Evolutionary conservation across 2,888 invertebrate species (phyloP).

Genomic region (Nezara viridula): DNA sequence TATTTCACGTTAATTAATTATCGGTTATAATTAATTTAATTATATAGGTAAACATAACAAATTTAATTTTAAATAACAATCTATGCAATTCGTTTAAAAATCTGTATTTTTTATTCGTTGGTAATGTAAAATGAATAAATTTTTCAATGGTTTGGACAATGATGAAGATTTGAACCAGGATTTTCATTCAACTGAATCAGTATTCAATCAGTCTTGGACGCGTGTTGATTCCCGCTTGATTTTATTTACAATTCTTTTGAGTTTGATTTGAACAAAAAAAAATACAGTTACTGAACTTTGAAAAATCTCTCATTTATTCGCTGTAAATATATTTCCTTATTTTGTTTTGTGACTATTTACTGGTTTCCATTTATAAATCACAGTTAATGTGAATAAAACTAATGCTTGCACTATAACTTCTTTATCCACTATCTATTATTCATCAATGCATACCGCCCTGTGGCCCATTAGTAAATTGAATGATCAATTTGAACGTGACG

Average conservation of each 20-base stretch:
- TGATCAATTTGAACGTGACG: not conserved
- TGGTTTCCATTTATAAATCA: too few relatives aligned
- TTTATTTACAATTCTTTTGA: slow-evolving; percentile 21
- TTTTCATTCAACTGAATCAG: slow-evolving; percentile 14
- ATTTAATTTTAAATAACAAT: too few relatives aligned
- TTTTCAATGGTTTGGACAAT: not conserved
- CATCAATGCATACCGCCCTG: not conserved
- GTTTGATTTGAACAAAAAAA: not conserved
- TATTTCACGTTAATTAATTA: too few relatives aligned
- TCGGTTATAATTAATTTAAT: too few relatives aligned
- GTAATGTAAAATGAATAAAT: too few relatives aligned
- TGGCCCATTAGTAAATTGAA: not conserved
- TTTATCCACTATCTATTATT: not conserved
- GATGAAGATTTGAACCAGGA: not conserved
- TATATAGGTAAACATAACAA: too few relatives aligned
- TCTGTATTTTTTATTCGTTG: too few relatives aligned
- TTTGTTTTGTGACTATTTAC: not conserved
- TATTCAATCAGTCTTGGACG: not conserved
- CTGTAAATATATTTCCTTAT: not conserved
- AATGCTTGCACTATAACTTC: not conserved
- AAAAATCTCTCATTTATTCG: not conserved
- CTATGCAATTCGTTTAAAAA: too few relatives aligned
- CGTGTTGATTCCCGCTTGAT: not conserved
- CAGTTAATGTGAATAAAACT: not conserved
- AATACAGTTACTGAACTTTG: not conserved